These are phyloP conservation scores for Sciurus vulgaris DNA, from an alignment of 2,797 vertebrate genomes.

Conservation along the genomic window DNA sequence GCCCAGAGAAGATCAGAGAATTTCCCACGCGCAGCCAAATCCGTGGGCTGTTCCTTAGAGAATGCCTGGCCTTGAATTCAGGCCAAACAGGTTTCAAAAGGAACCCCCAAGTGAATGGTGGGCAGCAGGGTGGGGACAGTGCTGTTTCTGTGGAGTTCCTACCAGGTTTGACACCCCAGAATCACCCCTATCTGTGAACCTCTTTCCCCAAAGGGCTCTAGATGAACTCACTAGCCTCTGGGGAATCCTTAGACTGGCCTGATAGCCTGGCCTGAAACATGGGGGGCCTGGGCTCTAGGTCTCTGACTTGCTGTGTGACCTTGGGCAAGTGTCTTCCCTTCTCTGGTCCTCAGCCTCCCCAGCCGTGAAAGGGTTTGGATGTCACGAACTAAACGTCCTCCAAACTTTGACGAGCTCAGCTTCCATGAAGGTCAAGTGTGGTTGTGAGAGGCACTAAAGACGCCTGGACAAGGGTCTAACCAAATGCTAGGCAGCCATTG, in stretches of 20 bases:
- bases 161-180: background rate
- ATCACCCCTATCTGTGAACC: background rate
- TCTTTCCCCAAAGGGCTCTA: constrained; percentile 33
- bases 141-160: background rate
- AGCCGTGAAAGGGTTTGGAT: constrained; percentile 43
- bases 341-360: constrained; percentile 27
- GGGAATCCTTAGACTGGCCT: background rate
- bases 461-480: background rate
- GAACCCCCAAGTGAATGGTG: constrained; percentile 17
- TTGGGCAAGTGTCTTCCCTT: constrained; percentile 70
- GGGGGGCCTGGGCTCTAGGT: background rate
- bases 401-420: constrained; percentile 50
- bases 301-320: constrained; percentile 69
- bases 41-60: constrained; percentile 59
- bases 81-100: constrained; percentile 38
- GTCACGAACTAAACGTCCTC: constrained; percentile 53
- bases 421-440: constrained; percentile 68
- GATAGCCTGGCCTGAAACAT: background rate
- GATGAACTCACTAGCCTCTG: constrained; percentile 9
- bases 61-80: constrained; percentile 65
- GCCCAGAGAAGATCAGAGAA: constrained; percentile 60
- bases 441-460: background rate
- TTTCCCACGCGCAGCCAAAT: constrained; percentile 48
- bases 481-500: background rate
- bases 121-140: background rate